phyloP scores from a whole-genome alignment of 2,888 invertebrate genomes.

The Deilephila elpenor region DNA sequence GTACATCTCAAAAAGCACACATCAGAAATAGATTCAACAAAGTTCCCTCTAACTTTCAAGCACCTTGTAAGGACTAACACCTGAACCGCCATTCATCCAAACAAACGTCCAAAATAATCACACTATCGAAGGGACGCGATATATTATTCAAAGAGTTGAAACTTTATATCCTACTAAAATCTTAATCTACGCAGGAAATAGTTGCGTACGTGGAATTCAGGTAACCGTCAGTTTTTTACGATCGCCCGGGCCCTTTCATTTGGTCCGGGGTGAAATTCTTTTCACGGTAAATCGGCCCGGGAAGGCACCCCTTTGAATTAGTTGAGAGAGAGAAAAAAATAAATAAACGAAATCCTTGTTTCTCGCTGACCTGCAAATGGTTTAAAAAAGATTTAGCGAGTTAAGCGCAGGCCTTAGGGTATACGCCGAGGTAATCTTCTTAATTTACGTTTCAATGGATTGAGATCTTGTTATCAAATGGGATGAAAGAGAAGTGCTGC shows the following conservation, averaged over 20 bases:
- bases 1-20: too few relatives aligned
- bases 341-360: constrained; percentile 47
- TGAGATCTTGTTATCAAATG: constrained; percentile 51
- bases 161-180: constrained; percentile 50
- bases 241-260: constrained; percentile 48
- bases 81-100: neutral
- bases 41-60: neutral
- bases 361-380: constrained; percentile 57
- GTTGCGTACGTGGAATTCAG: constrained; percentile 54
- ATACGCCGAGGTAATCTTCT: constrained; percentile 47
- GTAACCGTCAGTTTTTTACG: constrained; percentile 64
- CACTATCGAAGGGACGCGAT: neutral
- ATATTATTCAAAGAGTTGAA: constrained; percentile 34
- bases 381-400: constrained; percentile 55
- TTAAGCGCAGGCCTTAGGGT: constrained; percentile 40
- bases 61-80: neutral
- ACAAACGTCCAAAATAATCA: constrained; percentile 6
- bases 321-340: constrained; percentile 50
- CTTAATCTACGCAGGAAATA: constrained; percentile 55
- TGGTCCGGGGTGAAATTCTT: constrained; percentile 69
- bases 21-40: too few relatives aligned
- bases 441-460: constrained; percentile 53
- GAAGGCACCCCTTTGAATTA: constrained; percentile 67
- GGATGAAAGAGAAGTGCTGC: constrained; percentile 26
- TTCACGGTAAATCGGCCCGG: constrained; percentile 71